Evolutionary conservation across 37 sponge, comb jelly and placozoan species (phyloP).

Genomic region (Tethya wilhelma): DNA sequence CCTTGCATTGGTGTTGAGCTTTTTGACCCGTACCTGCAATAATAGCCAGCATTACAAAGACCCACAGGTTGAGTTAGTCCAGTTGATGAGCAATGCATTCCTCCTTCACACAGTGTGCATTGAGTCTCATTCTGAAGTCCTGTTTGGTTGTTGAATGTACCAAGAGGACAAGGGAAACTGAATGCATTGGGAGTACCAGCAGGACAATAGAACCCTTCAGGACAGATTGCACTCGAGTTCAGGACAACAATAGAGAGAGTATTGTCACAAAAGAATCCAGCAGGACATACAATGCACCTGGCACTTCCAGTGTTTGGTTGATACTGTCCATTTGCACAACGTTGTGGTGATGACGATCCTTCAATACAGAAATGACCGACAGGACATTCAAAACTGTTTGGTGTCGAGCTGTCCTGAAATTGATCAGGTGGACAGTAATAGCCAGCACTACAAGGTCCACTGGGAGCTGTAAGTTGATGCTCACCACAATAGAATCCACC

Average conservation of each 20-base stretch:
- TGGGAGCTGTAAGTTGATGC: neutral
- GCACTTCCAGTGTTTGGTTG: neutral
- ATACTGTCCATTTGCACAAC: neutral
- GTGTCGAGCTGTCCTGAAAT: neutral
- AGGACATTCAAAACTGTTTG: neutral
- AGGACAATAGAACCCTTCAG: slow-evolving; percentile 6
- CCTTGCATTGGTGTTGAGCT: neutral
- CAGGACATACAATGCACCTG: neutral
- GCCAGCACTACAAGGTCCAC: slow-evolving; percentile 4
- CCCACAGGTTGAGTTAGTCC: neutral
- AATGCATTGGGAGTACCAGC: neutral
- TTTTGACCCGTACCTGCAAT: neutral
- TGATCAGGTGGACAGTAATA: neutral
- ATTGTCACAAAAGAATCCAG: neutral
- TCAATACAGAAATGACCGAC: neutral
- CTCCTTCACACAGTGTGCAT: neutral
- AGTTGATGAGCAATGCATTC: neutral
- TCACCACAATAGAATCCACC: neutral
- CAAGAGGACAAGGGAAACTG: neutral
- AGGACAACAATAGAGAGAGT: neutral
- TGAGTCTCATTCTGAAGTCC: neutral
- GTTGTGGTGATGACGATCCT: neutral
- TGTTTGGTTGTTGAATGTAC: neutral
- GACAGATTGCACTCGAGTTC: neutral
- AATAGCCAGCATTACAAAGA: neutral